A percentile compares a stretch with the other conserved stretches of the same genome.
These are phyloP conservation scores for Ormyrus labotus DNA, from an alignment of 2,888 invertebrate species.

Conservation along the genomic window DNA sequence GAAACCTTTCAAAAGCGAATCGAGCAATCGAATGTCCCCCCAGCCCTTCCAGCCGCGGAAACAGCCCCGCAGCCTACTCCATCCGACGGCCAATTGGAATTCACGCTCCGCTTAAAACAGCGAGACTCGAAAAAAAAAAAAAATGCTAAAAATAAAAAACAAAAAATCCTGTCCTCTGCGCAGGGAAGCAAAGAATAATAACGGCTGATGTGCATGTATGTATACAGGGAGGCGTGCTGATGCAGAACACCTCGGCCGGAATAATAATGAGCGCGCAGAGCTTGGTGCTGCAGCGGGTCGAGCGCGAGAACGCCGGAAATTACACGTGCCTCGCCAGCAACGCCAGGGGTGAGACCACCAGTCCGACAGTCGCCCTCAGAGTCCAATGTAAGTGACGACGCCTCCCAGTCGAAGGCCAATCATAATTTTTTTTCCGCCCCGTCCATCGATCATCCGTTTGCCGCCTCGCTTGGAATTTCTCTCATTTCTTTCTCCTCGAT, in stretches of 20 bases:
- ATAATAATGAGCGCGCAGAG: constrained; percentile 93
- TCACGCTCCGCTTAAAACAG: constrained; percentile 7
- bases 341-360: constrained; percentile 88
- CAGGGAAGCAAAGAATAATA: not conserved
- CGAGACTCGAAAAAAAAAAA: not conserved
- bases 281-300: constrained; percentile 89
- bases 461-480: constrained; percentile 10
- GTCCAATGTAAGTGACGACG: constrained; percentile 86
- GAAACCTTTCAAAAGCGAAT: too few species aligned
- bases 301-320: constrained; percentile 87
- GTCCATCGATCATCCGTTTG: constrained; percentile 35
- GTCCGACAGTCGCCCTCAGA: constrained; percentile 85
- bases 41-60: too few species aligned
- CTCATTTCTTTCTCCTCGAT: not conserved
- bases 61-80: too few species aligned
- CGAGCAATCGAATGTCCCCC: too few species aligned
- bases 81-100: constrained; percentile 1
- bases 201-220: not conserved
- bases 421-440: constrained; percentile 3
- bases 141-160: not conserved
- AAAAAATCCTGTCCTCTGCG: not conserved
- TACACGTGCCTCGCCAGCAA: constrained; percentile 91
- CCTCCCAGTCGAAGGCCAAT: constrained; percentile 20
- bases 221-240: constrained; percentile 83
- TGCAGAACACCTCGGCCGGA: constrained; percentile 89